Conservation (phyloP, 1,140 invertebrate genomes). For the Cardiocondyla obscurior region DNA sequence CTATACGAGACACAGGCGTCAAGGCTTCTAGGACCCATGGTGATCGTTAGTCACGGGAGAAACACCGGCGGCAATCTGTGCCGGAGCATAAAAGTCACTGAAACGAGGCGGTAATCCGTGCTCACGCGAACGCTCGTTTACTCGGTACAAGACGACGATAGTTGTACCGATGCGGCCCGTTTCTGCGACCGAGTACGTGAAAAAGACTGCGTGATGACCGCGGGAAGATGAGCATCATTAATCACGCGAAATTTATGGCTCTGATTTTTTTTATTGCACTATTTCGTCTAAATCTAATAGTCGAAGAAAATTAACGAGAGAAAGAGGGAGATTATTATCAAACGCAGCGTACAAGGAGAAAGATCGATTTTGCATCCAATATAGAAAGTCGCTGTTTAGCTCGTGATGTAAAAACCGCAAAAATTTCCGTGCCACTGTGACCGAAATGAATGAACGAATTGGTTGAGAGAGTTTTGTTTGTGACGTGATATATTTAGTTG, state of each 20-base stretch:
- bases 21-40: neutral
- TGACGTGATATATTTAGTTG: neutral
- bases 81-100: neutral
- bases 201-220: neutral
- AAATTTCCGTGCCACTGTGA: constrained; percentile 38
- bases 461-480: neutral
- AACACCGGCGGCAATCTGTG: neutral
- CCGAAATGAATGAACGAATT: constrained; percentile 39
- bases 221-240: neutral
- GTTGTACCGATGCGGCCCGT: neutral
- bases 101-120: constrained; percentile 1
- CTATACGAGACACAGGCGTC: neutral
- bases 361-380: constrained; percentile 33
- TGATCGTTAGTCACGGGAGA: constrained; percentile 12
- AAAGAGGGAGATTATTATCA: neutral
- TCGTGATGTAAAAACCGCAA: neutral
- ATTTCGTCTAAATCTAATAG: neutral
- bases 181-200: neutral
- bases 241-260: neutral
- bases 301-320: neutral
- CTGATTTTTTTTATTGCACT: neutral
- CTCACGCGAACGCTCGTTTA: constrained; percentile 3
- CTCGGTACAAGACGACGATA: neutral
- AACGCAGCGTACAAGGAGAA: constrained; percentile 7
- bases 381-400: constrained; percentile 50